These are phyloP conservation scores for Sclerurus mexicanus DNA, from an alignment of 2,113 vertebrate genomes.

Conservation along the genomic window DNA sequence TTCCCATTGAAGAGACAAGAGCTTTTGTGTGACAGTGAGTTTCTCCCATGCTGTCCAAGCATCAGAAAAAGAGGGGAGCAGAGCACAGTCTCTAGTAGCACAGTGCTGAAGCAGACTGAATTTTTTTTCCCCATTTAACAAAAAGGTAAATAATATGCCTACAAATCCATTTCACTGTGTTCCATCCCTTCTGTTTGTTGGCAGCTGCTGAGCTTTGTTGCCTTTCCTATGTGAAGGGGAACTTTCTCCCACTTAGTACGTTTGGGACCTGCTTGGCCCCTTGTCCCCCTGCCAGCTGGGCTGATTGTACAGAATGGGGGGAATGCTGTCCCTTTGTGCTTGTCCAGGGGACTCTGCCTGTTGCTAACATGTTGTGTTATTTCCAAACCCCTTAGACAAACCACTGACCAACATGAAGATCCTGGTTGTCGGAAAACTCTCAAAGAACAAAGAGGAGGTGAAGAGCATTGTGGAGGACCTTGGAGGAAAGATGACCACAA, in stretches of 20 bases:
- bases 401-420: slow-evolving; percentile 90
- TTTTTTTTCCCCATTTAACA: neutral
- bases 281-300: neutral
- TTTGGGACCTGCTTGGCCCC: neutral
- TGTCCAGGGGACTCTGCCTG: neutral
- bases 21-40: neutral
- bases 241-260: neutral
- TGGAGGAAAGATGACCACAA: slow-evolving; percentile 87
- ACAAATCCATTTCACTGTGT: neutral
- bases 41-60: neutral
- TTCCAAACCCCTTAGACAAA: slow-evolving; percentile 76
- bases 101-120: neutral
- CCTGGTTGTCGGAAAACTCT: slow-evolving; percentile 86
- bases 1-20: neutral
- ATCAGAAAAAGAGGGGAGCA: neutral
- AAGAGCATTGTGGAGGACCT: slow-evolving; percentile 85
- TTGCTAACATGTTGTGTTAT: neutral
- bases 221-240: neutral
- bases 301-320: neutral
- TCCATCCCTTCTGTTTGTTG: neutral
- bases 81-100: neutral
- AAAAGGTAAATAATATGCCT: neutral
- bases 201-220: neutral
- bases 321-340: neutral
- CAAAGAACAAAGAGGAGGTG: slow-evolving; percentile 91